Base-by-base conservation (phyloP, 2,888 invertebrate species). In the Catocala fraxini region DNA sequence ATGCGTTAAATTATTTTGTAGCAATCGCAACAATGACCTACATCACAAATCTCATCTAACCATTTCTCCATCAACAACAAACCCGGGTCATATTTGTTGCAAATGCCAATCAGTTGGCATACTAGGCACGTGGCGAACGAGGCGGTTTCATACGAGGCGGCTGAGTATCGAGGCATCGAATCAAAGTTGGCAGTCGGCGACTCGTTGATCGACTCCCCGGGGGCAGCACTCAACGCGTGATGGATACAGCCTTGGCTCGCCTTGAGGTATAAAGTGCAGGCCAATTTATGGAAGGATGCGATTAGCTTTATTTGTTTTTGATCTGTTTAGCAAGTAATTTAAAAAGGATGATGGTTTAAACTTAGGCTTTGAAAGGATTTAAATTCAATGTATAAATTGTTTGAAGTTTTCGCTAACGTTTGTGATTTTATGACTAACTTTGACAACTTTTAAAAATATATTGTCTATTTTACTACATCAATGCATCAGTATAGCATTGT, bases 221-320 rank as follows among this genome's bases (percentile, higher is more conserved):
- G 71, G 79, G 72, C 65, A 61, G 49, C 68, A 67, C 73, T 75
- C 77, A 73, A 62, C 78, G 68, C 65, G 70, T 69, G 71, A 75
- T 71, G 65, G 75, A 77, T 73, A 75, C 71, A 71, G 64, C 67
- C 63, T 59, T 67, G 59, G 59, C 65, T 73, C 42, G 66, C 75
- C 69, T 51, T 58, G 51, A 63, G 73, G 57, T 63, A 58, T 39
- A 39, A 10, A 25, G 25, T 11, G 12, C 43, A 62, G 55, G 51
- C 13, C 51, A 71, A 59, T 48, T 34, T 15, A 68, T 0, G 34
- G 51, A 13, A 39, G 48, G 6, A 13, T 58, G 58, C 57, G 64
- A 47, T 51, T 63, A 33, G 6, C 6, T 7, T 39, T 39, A 39
- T 39, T 39, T 39, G 35, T 39, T 39, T 7, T 7, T 39, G 9